These are phyloP conservation scores for Hemibagrus wyckioides DNA, from an alignment of 2,113 vertebrate species.

Conservation along the genomic window DNA sequence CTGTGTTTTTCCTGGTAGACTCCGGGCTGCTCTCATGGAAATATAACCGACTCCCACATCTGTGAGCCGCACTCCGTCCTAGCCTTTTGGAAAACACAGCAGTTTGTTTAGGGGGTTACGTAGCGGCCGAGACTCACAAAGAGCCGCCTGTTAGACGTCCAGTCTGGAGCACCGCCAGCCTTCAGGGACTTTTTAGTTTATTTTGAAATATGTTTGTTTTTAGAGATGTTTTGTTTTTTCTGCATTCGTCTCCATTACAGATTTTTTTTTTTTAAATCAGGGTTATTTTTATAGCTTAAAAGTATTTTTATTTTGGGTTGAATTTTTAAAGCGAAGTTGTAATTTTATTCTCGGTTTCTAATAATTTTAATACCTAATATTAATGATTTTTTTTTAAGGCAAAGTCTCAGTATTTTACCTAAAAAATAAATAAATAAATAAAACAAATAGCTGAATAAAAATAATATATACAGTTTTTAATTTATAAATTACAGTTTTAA, in stretches of 20 bases:
- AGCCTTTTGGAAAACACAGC: conserved; percentile 17
- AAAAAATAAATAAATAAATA: not conserved
- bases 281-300: not conserved
- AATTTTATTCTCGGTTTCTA: not conserved
- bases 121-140: conserved; percentile 51
- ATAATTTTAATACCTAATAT: not conserved
- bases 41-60: conserved; percentile 16
- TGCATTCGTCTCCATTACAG: not conserved
- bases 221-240: not conserved
- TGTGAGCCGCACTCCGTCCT: not conserved
- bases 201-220: conserved; percentile 20
- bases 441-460: not conserved
- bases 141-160: conserved; percentile 54
- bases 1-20: not conserved
- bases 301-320: not conserved
- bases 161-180: not conserved
- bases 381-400: not conserved
- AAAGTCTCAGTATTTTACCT: not conserved
- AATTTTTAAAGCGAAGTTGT: not conserved
- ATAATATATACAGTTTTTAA: too few relatives aligned
- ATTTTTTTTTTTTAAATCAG: not conserved
- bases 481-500: too few relatives aligned
- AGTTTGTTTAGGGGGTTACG: conserved; percentile 34
- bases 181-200: not conserved
- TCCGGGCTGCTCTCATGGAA: not conserved